Base-by-base conservation (phyloP, 2,888 invertebrate genomes). In the Torymus texanus region DNA sequence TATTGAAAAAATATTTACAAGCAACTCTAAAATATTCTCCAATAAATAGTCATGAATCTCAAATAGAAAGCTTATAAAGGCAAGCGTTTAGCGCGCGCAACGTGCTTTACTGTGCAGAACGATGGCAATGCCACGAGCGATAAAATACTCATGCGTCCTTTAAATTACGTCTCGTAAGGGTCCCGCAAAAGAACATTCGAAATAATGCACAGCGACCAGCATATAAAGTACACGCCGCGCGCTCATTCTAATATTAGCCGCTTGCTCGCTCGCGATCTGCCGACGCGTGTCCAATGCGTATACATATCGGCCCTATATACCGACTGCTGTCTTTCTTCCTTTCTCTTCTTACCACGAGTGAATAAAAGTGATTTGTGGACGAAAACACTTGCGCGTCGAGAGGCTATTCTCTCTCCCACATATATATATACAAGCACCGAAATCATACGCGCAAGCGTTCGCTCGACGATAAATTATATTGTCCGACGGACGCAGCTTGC, bases 361-460 rank as follows among this genome's bases (percentile, higher is more conserved):
- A 62, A 78, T 78, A 68, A 78, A 74, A 78, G 73, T 78, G 78
- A 78, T 78, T 78, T 78, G 78, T 55, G 56, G 63, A 29, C 50
- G 24, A 63, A 78, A 78, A 74, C 74, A 78, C 68, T 78, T 68
- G 78, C 59, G 74, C 16, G 16, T 50, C 41, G 24, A n/a, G 41
- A n/a, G 59, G 59, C 5, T 61, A 67, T 61, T 75, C 67, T 41
- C 55, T 2, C 12, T 12, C 29, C 3, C 4, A 2, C 2, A 21
- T 21, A 21, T 21, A 2, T 21, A 21, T 21, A 29, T 5, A 29
- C 29, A 4, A 5, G 29, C 63, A 53, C 18, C 51, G 50, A 76
- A 55, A 59, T 71, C 66, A 13, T 63, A 50, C 50, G 29, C 21
- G 21, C 21, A 2, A 21, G 21, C 29, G 41, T 55, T 67, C 18